Conservation (phyloP, 2,797 vertebrate species). For the Kryptopterus vitreolus region DNA sequence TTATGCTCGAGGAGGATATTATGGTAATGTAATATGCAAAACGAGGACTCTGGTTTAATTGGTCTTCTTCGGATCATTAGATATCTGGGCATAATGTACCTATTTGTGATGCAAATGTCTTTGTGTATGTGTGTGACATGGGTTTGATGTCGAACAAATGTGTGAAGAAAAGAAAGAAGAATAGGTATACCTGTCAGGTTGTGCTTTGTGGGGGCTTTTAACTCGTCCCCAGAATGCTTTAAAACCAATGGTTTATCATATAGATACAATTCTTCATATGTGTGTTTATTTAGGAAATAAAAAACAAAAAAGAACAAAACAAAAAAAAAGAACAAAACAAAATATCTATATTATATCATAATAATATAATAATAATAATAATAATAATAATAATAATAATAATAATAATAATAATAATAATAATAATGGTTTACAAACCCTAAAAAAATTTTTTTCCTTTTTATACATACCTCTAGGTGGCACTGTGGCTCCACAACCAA, state of each 20-base stretch:
- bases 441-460: not conserved
- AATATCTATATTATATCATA: too few relatives aligned
- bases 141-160: not conserved
- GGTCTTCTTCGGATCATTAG: constrained; percentile 31
- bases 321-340: too few relatives aligned
- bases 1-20: constrained; percentile 27
- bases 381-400: constrained; percentile 1
- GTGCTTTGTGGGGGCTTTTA: not conserved
- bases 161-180: too few relatives aligned
- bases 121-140: not conserved
- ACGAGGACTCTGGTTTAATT: constrained; percentile 26
- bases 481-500: constrained; percentile 27
- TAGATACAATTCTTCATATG: not conserved
- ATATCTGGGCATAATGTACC: constrained; percentile 17
- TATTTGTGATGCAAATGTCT: constrained; percentile 12
- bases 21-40: constrained; percentile 36
- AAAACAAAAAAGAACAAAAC: too few relatives aligned
- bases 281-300: too few relatives aligned
- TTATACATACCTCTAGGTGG: constrained; percentile 17
- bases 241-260: not conserved
- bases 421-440: not conserved
- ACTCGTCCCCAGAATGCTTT: not conserved
- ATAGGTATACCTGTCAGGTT: not conserved
- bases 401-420: constrained; percentile 12
- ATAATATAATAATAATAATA: constrained; percentile 7